Evolutionary conservation across 2,888 invertebrate species (phyloP), one percentile per base, ranked within the genome.

Genomic region (Argynnis bischoffii): DNA sequence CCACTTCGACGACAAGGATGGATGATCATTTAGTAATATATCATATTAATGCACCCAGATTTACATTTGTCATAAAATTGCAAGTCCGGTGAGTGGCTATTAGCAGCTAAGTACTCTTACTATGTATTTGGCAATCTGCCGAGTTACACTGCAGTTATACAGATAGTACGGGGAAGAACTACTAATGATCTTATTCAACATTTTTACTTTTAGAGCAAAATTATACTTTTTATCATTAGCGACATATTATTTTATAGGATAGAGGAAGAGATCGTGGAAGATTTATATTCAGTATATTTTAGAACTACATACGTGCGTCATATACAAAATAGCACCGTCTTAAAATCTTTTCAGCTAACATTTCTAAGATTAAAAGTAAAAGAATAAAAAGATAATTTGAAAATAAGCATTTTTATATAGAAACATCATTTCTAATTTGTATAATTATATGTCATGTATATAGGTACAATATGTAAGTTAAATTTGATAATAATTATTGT

Each of bases 51-150:
- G 61, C 61, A 61, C 31, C 31, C 53, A 54, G 47, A 69, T 68
- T 65, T 65, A 59, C 70, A 70, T 67, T 65, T 65, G 67, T 70
- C 70, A 70, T 65, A 47, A 67, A 70, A 68, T 68, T 66, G 63
- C 59, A 63, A 66, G 41, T 60, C 60, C 51, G 68, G 55, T 64
- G 68, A 69, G 66, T 60, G 70, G 63, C 66, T 70, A 68, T 70
- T 70, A 70, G 63, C 66, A 47, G 63, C 51, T 65, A 65, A 67
- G 57, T 63, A 64, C 61, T 56, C 66, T 69, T 54, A 41, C 57
- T 59, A 48, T 63, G 48, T 63, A 41, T 61, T 53, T 69, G 69
- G 69, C 69, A 21, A 26, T 50, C 21, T 69, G 69, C 69, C 69
- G 53, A 59, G 59, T 59, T 21, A 48, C 35, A 41, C 57, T 57